Conservation (phyloP, 37 sponge, comb jelly and placozoan genomes). For the Halichondria panicea region DNA sequence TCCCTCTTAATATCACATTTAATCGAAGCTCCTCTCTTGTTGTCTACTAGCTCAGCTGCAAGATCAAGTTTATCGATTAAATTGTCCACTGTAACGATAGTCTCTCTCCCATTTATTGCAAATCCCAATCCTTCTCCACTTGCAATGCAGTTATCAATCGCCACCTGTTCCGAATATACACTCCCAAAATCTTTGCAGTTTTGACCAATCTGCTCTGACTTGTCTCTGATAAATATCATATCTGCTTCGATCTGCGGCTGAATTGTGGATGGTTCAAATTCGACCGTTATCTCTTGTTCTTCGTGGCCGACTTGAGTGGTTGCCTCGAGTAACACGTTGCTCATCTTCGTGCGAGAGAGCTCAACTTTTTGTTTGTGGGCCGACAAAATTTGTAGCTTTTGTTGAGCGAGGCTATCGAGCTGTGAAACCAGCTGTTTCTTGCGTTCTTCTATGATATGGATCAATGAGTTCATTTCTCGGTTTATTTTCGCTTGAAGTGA, state of each 20-base stretch:
- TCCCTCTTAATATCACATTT: not conserved
- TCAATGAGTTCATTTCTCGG: not conserved
- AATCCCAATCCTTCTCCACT: not conserved
- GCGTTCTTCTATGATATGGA: slow-evolving; percentile 8
- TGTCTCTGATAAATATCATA: not conserved
- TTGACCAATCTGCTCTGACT: not conserved
- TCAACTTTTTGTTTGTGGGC: slow-evolving; percentile 18
- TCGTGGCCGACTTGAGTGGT: not conserved
- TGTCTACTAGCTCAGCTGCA: slow-evolving; percentile 2
- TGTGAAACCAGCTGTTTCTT: slow-evolving; percentile 5
- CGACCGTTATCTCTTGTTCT: not conserved
- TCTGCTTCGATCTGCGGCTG: slow-evolving; percentile 1
- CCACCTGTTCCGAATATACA: not conserved
- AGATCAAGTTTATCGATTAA: not conserved
- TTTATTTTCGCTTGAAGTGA: slow-evolving; percentile 13
- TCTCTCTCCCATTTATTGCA: slow-evolving; percentile 9
- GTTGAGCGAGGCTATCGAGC: slow-evolving; percentile 21
- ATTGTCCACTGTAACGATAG: slow-evolving; percentile 9
- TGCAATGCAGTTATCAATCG: not conserved
- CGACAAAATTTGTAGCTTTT: slow-evolving; percentile 1
- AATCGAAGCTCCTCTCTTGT: not conserved
- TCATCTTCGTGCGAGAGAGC: slow-evolving; percentile 13
- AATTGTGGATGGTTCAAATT: slow-evolving; percentile 1
- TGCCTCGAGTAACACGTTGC: slow-evolving; percentile 14
- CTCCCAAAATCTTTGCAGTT: slow-evolving; percentile 1